Conservation (phyloP, 2,797 vertebrate genomes). For the Danio tinwini region DNA sequence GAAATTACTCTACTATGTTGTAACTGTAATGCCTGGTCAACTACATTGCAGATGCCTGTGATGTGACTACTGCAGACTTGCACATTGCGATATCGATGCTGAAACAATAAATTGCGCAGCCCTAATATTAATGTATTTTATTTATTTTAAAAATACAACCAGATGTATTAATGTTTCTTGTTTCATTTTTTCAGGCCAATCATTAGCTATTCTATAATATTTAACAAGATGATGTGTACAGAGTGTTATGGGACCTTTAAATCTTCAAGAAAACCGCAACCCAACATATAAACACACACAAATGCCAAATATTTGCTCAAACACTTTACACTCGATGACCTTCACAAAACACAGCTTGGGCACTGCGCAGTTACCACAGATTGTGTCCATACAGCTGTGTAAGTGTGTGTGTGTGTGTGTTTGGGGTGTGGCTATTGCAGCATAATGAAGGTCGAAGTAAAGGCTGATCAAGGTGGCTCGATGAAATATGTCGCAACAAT, state of each 20-base stretch:
- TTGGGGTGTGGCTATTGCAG: constrained; percentile 1
- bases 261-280: not conserved
- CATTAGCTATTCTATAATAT: not conserved
- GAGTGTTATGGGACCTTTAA: not conserved
- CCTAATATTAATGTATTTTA: not conserved
- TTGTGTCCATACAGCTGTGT: constrained; percentile 15
- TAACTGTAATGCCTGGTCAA: too few species aligned
- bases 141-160: not conserved
- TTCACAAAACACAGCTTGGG: not conserved
- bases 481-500: not conserved
- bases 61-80: too few species aligned
- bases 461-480: not conserved
- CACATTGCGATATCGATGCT: too few species aligned
- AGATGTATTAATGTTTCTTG: not conserved
- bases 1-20: too few species aligned
- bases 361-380: not conserved
- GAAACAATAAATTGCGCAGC: too few species aligned
- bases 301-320: constrained; percentile 3
- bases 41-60: too few species aligned
- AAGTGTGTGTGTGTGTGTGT: not conserved
- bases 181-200: not conserved
- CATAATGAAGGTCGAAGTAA: constrained; percentile 9
- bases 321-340: not conserved
- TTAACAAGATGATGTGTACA: not conserved
- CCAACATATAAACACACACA: not conserved